Conservation (phyloP, 2,113 vertebrate species). For the Petroica traversi region DNA sequence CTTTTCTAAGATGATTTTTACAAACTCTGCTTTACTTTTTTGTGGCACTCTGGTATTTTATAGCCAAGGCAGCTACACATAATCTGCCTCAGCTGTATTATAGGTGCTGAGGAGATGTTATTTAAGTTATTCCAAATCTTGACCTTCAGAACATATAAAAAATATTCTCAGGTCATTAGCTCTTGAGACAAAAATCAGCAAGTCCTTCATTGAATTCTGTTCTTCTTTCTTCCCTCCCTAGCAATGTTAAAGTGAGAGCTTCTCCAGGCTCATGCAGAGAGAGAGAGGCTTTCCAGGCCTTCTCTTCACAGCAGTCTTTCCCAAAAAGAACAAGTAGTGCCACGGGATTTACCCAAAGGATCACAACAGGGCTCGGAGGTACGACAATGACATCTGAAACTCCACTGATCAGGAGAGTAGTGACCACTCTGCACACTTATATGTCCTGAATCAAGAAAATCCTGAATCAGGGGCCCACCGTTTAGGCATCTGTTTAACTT, state of each 20-base stretch:
- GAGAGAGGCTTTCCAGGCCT: not conserved
- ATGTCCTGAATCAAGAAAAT: not conserved
- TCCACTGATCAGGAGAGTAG: not conserved
- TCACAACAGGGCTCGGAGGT: not conserved
- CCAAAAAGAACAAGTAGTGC: not conserved
- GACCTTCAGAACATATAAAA: not conserved
- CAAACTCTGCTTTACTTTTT: not conserved
- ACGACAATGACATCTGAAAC: not conserved
- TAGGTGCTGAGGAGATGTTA: not conserved
- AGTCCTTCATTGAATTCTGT: not conserved
- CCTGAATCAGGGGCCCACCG: not conserved
- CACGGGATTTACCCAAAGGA: not conserved
- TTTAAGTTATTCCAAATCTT: not conserved
- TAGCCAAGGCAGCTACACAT: not conserved
- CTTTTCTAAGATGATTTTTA: not conserved
- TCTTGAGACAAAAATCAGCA: not conserved
- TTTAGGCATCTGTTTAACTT: not conserved
- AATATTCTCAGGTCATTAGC: not conserved
- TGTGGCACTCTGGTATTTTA: not conserved
- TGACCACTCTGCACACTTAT: not conserved
- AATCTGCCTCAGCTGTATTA: not conserved
- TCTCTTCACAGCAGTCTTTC: not conserved
- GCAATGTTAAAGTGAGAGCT: not conserved
- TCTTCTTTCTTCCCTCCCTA: not conserved
- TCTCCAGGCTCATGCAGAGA: not conserved